phyloP scores from a whole-genome alignment of 1,140 invertebrate species.

The Chironomus tepperi region DNA sequence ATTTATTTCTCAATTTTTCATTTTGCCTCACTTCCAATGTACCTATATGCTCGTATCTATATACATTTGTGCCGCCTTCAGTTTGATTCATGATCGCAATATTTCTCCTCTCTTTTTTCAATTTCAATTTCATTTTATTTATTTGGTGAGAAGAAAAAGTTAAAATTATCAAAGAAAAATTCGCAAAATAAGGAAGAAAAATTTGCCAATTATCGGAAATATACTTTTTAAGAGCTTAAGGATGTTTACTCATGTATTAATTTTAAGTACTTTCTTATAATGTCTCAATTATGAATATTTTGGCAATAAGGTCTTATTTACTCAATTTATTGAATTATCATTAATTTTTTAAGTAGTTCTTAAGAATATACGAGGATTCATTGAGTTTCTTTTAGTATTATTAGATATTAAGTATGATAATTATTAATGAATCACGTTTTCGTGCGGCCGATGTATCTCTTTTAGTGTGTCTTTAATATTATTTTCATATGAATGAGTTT shows the following conservation, averaged over 20 bases:
- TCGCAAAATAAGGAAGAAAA: background rate
- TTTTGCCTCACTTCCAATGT: background rate
- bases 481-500: too few species aligned
- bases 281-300: background rate
- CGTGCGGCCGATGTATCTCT: too few species aligned
- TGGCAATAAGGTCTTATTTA: background rate
- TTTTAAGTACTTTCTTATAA: background rate
- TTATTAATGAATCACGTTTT: background rate
- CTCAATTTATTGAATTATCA: background rate
- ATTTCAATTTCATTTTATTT: constrained; percentile 3
- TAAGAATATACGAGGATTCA: background rate
- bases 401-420: background rate
- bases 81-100: constrained; percentile 3
- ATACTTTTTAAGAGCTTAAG: background rate
- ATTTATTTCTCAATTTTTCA: constrained; percentile 4
- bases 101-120: background rate
- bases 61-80: background rate
- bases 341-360: background rate
- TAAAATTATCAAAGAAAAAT: background rate
- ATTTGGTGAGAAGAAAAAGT: background rate
- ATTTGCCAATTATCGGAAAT: constrained; percentile 7
- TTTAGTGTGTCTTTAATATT: too few species aligned
- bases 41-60: background rate
- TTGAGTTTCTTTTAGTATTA: background rate
- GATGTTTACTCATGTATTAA: constrained; percentile 14